A percentile compares a stretch with the other conserved stretches of the same genome.
Conservation (phyloP, 2,797 vertebrate species). For the Danio kyathit region DNA sequence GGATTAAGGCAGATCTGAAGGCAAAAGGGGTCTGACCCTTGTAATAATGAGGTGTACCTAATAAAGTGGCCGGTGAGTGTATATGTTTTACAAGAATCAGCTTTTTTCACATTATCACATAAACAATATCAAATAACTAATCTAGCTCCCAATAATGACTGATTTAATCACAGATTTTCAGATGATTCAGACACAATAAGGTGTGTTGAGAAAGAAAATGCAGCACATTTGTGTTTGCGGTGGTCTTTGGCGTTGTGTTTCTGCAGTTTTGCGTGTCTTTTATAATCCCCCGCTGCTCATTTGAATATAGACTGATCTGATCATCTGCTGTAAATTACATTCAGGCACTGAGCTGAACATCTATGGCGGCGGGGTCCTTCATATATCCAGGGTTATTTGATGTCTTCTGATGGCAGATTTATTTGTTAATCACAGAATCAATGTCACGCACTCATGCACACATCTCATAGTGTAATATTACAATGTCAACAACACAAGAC, state of each 20-base stretch:
- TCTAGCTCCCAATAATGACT: too few relatives aligned
- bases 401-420: conserved; percentile 52
- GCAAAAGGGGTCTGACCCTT: too few relatives aligned
- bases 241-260: background rate
- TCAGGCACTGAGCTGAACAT: conserved; percentile 36
- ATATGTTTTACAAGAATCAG: too few relatives aligned
- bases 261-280: background rate
- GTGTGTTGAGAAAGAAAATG: background rate
- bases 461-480: conserved; percentile 22
- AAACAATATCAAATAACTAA: too few relatives aligned
- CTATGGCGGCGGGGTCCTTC: conserved; percentile 19
- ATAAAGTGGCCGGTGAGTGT: too few relatives aligned
- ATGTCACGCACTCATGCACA: conserved; percentile 32
- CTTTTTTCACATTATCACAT: too few relatives aligned
- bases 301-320: conserved; percentile 31
- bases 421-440: conserved; percentile 49
- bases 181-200: background rate
- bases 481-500: conserved; percentile 23
- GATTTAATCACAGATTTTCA: background rate
- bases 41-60: too few relatives aligned
- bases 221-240: background rate
- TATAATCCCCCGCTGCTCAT: background rate
- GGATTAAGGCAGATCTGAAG: too few relatives aligned
- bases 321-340: conserved; percentile 32
- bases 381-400: conserved; percentile 25